phyloP scores from a whole-genome alignment of 2,888 invertebrate species.

The Dicyrtomina minuta region DNA sequence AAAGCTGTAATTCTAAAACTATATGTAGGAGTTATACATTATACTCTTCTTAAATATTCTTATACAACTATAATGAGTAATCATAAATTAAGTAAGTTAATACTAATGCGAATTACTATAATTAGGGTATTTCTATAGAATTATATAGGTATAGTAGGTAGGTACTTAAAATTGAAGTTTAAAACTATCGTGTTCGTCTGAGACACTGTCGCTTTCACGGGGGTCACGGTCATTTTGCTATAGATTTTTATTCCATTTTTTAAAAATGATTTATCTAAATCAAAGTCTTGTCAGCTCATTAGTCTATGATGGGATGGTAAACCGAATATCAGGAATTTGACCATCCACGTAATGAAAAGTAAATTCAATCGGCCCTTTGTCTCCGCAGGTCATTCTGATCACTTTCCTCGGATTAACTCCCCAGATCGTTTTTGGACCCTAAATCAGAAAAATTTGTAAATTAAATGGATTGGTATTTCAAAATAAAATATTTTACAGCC shows the following conservation, averaged over 20 bases:
- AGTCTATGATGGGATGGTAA: conserved; percentile 5
- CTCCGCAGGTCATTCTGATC: conserved; percentile 15
- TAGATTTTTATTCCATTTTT: too few relatives aligned
- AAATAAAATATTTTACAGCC: too few relatives aligned
- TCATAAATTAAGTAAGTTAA: too few relatives aligned
- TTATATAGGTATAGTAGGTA: neutral
- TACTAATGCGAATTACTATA: too few relatives aligned
- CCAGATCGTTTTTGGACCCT: conserved; percentile 33
- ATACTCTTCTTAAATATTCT: too few relatives aligned
- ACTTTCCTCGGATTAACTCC: conserved; percentile 20
- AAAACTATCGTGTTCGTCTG: neutral
- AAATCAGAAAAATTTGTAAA: neutral
- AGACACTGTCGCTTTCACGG: neutral
- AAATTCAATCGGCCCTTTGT: conserved; percentile 5
- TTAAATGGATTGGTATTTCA: too few relatives aligned
- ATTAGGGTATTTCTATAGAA: too few relatives aligned
- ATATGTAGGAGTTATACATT: too few relatives aligned
- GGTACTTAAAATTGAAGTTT: neutral
- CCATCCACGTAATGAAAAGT: conserved; percentile 26
- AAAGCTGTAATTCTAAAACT: too few relatives aligned
- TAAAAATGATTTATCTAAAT: too few relatives aligned
- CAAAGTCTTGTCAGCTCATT: neutral
- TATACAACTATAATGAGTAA: too few relatives aligned
- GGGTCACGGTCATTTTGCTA: too few relatives aligned
- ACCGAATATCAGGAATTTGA: conserved; percentile 27